phyloP scores from a whole-genome alignment of 2,113 vertebrate species.

The Gadus chalcogrammus region DNA sequence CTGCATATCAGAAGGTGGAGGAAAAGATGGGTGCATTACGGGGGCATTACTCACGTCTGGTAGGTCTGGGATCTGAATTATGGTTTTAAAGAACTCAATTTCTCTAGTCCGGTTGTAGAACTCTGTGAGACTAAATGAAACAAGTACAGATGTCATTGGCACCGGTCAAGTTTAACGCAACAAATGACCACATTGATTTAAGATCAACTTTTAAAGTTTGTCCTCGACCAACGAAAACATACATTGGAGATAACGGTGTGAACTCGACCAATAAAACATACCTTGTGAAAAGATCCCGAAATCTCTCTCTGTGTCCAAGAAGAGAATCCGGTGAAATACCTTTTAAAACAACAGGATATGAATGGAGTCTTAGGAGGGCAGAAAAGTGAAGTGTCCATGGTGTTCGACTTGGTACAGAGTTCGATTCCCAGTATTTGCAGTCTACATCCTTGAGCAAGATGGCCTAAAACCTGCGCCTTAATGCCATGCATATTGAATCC shows the following conservation, averaged over 20 bases:
- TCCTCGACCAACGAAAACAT: not conserved
- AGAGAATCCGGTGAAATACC: slow-evolving; percentile 86
- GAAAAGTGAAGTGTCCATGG: not conserved
- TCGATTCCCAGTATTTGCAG: too few species aligned
- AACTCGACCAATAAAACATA: slow-evolving; percentile 29
- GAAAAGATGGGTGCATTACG: too few species aligned
- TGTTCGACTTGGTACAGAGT: not conserved
- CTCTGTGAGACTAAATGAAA: slow-evolving; percentile 78
- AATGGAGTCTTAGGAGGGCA: not conserved
- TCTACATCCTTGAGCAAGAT: too few species aligned
- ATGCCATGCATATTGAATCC: too few species aligned
- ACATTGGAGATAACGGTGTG: not conserved
- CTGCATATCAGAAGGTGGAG: not conserved
- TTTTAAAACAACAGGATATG: slow-evolving; percentile 39
- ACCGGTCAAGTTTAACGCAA: not conserved
- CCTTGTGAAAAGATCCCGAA: slow-evolving; percentile 91
- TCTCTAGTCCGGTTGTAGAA: slow-evolving; percentile 91
- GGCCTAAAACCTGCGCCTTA: too few species aligned
- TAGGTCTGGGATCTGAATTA: slow-evolving; percentile 92
- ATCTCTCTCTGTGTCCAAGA: slow-evolving; percentile 91
- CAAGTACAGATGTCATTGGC: not conserved
- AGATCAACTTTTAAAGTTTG: too few species aligned
- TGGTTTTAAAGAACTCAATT: slow-evolving; percentile 89
- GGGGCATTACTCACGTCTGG: slow-evolving; percentile 79
- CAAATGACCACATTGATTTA: too few species aligned